Percentiles rank a stretch among this genome's conserved stretches.
These are phyloP conservation scores for Parnassius apollo DNA, from an alignment of 2,888 invertebrate genomes.

Conservation along the genomic window DNA sequence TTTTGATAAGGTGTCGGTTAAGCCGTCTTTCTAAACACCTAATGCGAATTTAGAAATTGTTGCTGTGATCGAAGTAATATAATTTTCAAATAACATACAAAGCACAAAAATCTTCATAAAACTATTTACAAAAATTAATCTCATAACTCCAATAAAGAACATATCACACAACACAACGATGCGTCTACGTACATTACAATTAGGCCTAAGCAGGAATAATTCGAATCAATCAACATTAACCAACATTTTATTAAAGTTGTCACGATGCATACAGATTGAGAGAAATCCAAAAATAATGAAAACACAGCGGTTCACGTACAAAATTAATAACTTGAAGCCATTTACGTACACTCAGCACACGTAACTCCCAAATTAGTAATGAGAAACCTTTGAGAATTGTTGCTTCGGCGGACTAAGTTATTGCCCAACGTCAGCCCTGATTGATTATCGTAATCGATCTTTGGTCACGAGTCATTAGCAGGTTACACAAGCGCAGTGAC, in stretches of 20 bases:
- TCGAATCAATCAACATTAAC: slow-evolving; percentile 14
- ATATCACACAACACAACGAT: slow-evolving; percentile 9
- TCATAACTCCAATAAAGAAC: background rate
- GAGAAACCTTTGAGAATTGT: slow-evolving; percentile 10
- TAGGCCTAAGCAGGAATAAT: slow-evolving; percentile 1
- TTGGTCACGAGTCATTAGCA: slow-evolving; percentile 25
- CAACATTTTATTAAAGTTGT: slow-evolving; percentile 14
- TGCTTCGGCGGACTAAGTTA: slow-evolving; percentile 19
- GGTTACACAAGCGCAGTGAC: slow-evolving; percentile 20
- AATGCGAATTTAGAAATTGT: too few species aligned
- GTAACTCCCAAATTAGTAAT: slow-evolving; percentile 7
- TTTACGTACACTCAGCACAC: slow-evolving; percentile 6
- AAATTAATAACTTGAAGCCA: slow-evolving; percentile 15
- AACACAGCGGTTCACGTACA: slow-evolving; percentile 8
- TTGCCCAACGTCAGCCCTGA: slow-evolving; percentile 22
- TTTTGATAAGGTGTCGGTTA: too few species aligned
- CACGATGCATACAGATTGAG: slow-evolving; percentile 17
- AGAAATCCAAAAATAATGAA: slow-evolving; percentile 20
- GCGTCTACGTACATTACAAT: background rate
- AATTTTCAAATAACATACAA: too few species aligned
- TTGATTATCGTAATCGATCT: slow-evolving; percentile 25
- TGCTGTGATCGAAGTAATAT: too few species aligned
- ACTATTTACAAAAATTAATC: too few species aligned
- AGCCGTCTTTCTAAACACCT: too few species aligned
- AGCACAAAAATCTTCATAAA: too few species aligned